phyloP scores from a whole-genome alignment of 2,113 vertebrate genomes.

The Percina caprodes region DNA sequence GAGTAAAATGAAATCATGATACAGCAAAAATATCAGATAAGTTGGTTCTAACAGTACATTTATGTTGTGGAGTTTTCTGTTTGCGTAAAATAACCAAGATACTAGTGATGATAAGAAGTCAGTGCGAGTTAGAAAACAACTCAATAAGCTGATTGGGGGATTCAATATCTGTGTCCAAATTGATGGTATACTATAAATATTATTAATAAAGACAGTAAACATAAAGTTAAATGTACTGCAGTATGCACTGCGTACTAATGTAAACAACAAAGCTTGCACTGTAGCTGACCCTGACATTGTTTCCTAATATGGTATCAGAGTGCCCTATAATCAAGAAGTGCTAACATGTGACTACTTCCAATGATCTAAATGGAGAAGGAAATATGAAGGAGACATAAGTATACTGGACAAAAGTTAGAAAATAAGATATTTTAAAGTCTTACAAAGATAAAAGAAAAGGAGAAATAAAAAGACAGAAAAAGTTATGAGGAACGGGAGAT shows the following conservation, averaged over 20 bases:
- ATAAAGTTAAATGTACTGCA: not conserved
- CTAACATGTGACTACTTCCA: conserved; percentile 4
- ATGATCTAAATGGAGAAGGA: conserved; percentile 1
- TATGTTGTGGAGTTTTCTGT: not conserved
- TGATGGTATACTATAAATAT: not conserved
- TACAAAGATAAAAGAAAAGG: not conserved
- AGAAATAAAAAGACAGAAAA: not conserved
- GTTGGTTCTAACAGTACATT: not conserved
- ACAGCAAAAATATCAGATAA: not conserved
- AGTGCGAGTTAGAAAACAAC: not conserved
- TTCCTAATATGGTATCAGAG: conserved; percentile 65
- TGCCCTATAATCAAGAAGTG: conserved; percentile 19
- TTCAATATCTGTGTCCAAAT: not conserved
- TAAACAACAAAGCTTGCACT: conserved; percentile 53
- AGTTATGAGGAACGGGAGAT: conserved; percentile 6
- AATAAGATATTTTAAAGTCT: not conserved
- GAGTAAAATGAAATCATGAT: not conserved
- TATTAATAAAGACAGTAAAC: not conserved
- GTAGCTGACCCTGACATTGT: conserved; percentile 32
- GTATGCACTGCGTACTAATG: not conserved
- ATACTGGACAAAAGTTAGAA: not conserved
- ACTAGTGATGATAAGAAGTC: not conserved
- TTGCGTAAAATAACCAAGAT: not conserved
- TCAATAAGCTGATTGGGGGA: not conserved
- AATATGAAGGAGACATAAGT: not conserved